Evolutionary conservation across 1,140 invertebrate species (phyloP).

Genomic region (Drosophila obscura): DNA sequence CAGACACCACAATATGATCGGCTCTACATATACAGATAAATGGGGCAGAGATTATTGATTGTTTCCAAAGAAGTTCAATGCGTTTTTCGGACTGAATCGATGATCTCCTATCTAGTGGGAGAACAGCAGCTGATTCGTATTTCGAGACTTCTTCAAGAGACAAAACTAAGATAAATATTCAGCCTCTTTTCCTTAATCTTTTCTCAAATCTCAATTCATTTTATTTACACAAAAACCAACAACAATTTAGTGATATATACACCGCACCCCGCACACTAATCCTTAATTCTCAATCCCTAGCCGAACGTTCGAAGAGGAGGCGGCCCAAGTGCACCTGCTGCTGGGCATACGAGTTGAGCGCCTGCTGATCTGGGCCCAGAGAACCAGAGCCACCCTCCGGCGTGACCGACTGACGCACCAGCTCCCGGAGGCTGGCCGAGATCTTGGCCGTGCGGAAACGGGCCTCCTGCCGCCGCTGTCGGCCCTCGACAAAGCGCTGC

Average conservation of each 20-base stretch:
- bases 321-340: constrained; percentile 60
- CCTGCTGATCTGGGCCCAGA: constrained; percentile 27
- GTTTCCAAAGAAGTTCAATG: too few relatives aligned
- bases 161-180: too few relatives aligned
- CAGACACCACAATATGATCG: not conserved
- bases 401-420: constrained; percentile 77
- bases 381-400: constrained; percentile 54
- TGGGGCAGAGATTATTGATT: too few relatives aligned
- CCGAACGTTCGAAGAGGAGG: constrained; percentile 48
- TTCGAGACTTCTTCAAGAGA: too few relatives aligned
- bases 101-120: too few relatives aligned
- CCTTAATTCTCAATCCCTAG: constrained; percentile 13
- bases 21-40: too few relatives aligned
- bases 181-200: not conserved
- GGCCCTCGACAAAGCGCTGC: constrained; percentile 70
- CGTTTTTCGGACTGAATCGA: too few relatives aligned
- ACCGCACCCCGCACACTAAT: not conserved
- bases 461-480: constrained; percentile 63
- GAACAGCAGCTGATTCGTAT: too few relatives aligned
- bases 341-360: constrained; percentile 48
- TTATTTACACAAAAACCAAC: constrained; percentile 70
- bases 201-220: constrained; percentile 7
- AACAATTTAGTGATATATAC: constrained; percentile 44
- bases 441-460: constrained; percentile 76
- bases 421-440: constrained; percentile 76